Conservation (phyloP, 2,113 vertebrate species). For the Megaleporinus macrocephalus region DNA sequence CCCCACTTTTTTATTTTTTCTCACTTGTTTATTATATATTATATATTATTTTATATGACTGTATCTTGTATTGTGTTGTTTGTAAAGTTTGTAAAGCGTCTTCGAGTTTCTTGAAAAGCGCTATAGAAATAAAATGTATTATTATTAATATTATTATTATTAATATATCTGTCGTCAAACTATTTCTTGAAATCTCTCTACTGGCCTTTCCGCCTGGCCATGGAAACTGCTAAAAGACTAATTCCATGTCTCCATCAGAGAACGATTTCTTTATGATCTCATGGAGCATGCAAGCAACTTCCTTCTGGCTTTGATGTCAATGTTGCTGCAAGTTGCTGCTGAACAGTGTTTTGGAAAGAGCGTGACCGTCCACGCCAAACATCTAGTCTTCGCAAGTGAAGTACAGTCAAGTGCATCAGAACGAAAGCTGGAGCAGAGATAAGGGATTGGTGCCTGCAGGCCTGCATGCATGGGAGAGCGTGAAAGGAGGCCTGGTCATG, state of each 20-base stretch:
- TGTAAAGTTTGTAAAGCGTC: too few relatives aligned
- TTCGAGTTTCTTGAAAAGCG: too few relatives aligned
- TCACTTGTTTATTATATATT: too few relatives aligned
- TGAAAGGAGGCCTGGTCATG: not conserved
- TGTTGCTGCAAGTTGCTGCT: constrained; percentile 3
- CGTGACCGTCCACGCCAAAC: not conserved
- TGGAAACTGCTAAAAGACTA: constrained; percentile 2
- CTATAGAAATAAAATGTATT: too few relatives aligned
- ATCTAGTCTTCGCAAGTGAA: constrained; percentile 3
- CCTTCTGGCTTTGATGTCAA: constrained; percentile 39
- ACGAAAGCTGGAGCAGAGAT: not conserved
- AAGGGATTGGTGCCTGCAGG: not conserved
- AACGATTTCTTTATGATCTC: constrained; percentile 7
- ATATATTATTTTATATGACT: too few relatives aligned
- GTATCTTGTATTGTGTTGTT: too few relatives aligned
- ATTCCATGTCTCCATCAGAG: constrained; percentile 7
- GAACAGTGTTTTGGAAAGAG: not conserved
- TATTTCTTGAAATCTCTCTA: not conserved
- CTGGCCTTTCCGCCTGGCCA: not conserved
- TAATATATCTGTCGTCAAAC: too few relatives aligned
- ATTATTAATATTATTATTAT: too few relatives aligned
- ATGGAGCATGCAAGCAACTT: constrained; percentile 43
- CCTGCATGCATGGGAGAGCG: not conserved
- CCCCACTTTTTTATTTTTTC: too few relatives aligned
- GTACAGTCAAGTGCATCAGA: not conserved